Conservation (phyloP, 37 sponge, comb jelly and placozoan species). For the Spongilla lacustris region DNA sequence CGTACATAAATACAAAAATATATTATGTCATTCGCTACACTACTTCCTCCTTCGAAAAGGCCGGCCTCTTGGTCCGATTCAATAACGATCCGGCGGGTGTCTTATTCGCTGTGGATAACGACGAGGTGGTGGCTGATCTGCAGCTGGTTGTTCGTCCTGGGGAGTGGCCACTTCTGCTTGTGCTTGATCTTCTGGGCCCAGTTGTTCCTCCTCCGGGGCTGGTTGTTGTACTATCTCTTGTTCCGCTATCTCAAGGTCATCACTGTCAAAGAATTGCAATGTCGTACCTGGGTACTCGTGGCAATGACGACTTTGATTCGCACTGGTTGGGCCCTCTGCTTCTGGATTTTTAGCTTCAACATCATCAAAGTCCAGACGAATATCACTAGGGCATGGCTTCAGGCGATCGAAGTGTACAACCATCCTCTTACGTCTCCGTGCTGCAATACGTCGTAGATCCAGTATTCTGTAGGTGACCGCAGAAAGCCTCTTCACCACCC, state of each 20-base stretch:
- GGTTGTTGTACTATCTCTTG: not conserved
- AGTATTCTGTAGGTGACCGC: constrained; percentile 8
- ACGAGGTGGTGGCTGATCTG: not conserved
- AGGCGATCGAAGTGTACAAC: constrained; percentile 34
- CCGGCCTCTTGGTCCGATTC: not conserved
- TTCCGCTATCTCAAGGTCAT: not conserved
- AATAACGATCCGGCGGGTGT: not conserved
- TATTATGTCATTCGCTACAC: not conserved
- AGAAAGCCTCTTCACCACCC: constrained; percentile 11
- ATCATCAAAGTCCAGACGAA: not conserved
- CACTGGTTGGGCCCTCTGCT: not conserved
- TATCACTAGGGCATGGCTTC: constrained; percentile 6
- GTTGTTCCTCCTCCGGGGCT: not conserved
- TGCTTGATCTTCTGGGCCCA: not conserved
- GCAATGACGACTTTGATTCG: not conserved
- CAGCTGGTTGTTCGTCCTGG: not conserved
- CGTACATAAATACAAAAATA: not conserved
- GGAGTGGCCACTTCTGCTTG: not conserved
- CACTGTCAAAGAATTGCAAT: not conserved
- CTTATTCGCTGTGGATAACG: not conserved
- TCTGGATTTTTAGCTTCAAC: not conserved
- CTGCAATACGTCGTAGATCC: not conserved
- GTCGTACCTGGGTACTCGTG: not conserved
- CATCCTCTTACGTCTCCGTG: not conserved
- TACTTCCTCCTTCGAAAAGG: not conserved